Evolutionary conservation across 2,113 vertebrate genomes (phyloP).

Genomic region (Nyctibius bracteatus): DNA sequence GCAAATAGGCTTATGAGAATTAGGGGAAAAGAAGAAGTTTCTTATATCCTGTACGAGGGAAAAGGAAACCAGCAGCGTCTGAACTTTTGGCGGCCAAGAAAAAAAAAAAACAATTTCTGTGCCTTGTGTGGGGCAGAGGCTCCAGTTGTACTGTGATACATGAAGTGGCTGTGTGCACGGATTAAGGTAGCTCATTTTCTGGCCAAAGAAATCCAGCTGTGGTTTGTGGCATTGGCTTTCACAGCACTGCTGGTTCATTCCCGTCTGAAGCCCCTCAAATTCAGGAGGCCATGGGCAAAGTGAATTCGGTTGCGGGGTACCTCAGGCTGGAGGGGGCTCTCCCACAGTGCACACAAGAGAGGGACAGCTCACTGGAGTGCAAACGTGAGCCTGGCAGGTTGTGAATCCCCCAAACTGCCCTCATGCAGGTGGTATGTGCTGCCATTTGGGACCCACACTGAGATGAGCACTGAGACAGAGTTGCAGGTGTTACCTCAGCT

Average conservation of each 20-base stretch:
- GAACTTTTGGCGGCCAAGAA: neutral
- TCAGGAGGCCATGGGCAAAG: neutral
- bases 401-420: neutral
- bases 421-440: neutral
- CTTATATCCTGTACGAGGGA: neutral
- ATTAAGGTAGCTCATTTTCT: neutral
- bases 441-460: rapidly evolving
- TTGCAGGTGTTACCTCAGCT: neutral
- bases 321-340: neutral
- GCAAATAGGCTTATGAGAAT: neutral
- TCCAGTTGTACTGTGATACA: neutral
- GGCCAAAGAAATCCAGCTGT: neutral
- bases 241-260: rapidly evolving
- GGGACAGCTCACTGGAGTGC: neutral
- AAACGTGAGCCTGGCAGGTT: neutral
- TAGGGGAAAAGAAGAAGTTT: neutral
- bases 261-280: rapidly evolving
- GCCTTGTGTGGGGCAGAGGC: neutral
- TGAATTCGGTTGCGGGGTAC: neutral
- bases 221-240: neutral
- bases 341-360: rapidly evolving
- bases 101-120: neutral
- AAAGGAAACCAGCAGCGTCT: neutral
- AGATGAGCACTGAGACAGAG: rapidly evolving
- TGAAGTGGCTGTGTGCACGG: rapidly evolving